Base-by-base conservation (phyloP, 2,888 invertebrate species). In the Marasmarcha lunaedactyla region DNA sequence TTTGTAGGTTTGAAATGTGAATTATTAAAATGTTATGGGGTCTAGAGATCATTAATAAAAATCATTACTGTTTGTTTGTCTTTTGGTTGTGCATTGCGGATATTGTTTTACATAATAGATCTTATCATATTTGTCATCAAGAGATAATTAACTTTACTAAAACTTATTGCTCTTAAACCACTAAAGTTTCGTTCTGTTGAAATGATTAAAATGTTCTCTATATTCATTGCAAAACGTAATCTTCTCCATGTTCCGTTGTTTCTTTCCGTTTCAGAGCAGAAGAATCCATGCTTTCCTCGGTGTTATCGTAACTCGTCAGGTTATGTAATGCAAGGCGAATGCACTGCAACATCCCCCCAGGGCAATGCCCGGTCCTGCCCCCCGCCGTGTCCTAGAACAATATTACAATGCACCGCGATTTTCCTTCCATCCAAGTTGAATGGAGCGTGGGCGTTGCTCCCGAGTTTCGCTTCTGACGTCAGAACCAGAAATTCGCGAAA, bases 271-370 rank as follows among this genome's bases (percentile, higher is more conserved):
- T 7, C 20, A 20, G 20, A 5, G 20, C 20, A 20, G n/a, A n/a
- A n/a, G n/a, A 20, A 7, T 20, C 35, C 15, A 4, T 35, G 14
- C 12, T 3, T 10, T 35, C n/a, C n/a, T n/a, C n/a, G n/a, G n/a
- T n/a, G n/a, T 9, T 30, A 30, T 30, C 11, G 3, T 3, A 30
- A n/a, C n/a, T 30, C n/a, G 30, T 11, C 66, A 62, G 63, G 66
- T 73, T 70, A 67, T 69, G 69, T 67, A 70, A 65, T 52, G 48
- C 49, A 48, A 30, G 59, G 60, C 56, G 58, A 64, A 57, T 65
- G 63, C 63, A 64, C 62, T 49, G 47, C 57, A 53, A 48, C 59
- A 57, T 58, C 59, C 64, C 59, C 57, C 63, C 56, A 43, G 57
- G 71, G 66, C 73, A 69, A 46, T 72, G 74, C 63, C 73, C 55